Base-by-base conservation (phyloP, 2,888 invertebrate species). In the Hyposoter dolosus region DNA sequence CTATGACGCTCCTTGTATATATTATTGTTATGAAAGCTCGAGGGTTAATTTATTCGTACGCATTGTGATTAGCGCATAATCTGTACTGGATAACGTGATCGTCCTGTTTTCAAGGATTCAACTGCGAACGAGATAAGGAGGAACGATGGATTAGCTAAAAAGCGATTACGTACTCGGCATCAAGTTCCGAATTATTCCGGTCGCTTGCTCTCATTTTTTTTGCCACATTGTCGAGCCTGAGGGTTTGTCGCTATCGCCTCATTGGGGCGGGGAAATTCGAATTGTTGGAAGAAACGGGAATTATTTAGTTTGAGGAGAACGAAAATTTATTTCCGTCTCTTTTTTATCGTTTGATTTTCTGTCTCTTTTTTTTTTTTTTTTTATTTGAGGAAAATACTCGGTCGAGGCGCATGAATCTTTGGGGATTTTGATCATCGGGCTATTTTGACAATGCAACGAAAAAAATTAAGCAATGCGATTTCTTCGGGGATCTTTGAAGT, bases 1-100 rank as follows among this genome's bases (percentile, higher is more conserved):
- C 86, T 88, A 78, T 85, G 88, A 87, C 88, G 85, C 88, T 90
- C 88, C 89, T 87, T 92, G 91, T 92, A 91, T 89, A 92, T 92
- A 91, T 81, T 91, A 90, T 90, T 89, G 88, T 91, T 90, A 91
- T 87, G 88, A 87, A 85, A 85, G 87, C 75, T 76, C 85, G 88
- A 86, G 86, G 78, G 80, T 86, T 75, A 84, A 76, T 85, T 60
- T 65, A 85, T 81, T 76, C 81, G 66, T 88, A 65, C 66, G 74
- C 78, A 83, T 88, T 89, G 90, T 90, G 89, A 90, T 90, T 88
- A 87, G 78, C 71, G 82, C 83, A 74, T 82, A 74, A 85, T 60
- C 82, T 83, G 71, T 75, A 45, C 60, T 35, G 83, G 72, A 86
- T 72, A 80, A 80, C 32, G 23, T 45, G 19, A 77, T 74, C 76